Conservation (phyloP, 2,113 vertebrate species). For the Syngnathus scovelli region DNA sequence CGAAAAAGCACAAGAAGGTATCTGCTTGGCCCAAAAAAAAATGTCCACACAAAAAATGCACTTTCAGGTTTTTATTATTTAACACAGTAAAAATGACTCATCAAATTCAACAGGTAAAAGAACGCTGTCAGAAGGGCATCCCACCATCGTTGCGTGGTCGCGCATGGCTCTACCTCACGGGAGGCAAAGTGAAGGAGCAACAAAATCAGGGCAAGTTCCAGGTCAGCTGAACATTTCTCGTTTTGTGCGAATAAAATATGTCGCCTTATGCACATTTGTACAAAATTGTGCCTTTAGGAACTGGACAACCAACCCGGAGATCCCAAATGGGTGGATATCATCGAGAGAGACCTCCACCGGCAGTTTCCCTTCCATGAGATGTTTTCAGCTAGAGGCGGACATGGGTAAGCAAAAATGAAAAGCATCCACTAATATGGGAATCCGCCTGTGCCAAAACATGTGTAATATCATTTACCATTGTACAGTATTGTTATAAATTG, state of each 20-base stretch:
- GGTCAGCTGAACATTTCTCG: constrained; percentile 51
- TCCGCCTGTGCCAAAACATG: too few species aligned
- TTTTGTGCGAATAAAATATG: background rate
- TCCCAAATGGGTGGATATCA: constrained; percentile 91
- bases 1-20: constrained; percentile 96
- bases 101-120: constrained; percentile 76
- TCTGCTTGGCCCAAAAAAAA: background rate
- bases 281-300: constrained; percentile 67
- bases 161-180: constrained; percentile 93
- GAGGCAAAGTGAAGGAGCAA: constrained; percentile 87
- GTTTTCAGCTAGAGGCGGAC: constrained; percentile 90
- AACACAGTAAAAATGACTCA: too few species aligned
- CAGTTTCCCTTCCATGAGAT: constrained; percentile 99
- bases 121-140: constrained; percentile 96
- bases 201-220: constrained; percentile 84
- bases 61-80: too few species aligned
- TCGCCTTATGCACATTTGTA: background rate
- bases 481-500: too few species aligned
- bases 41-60: too few species aligned
- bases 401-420: constrained; percentile 72
- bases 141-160: constrained; percentile 90
- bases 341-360: constrained; percentile 91
- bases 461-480: too few species aligned
- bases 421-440: too few species aligned
- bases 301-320: constrained; percentile 82